Percentiles rank a stretch among this genome's conserved stretches.
Conservation (phyloP, 2,888 invertebrate species). For the Slavum lentiscoides region DNA sequence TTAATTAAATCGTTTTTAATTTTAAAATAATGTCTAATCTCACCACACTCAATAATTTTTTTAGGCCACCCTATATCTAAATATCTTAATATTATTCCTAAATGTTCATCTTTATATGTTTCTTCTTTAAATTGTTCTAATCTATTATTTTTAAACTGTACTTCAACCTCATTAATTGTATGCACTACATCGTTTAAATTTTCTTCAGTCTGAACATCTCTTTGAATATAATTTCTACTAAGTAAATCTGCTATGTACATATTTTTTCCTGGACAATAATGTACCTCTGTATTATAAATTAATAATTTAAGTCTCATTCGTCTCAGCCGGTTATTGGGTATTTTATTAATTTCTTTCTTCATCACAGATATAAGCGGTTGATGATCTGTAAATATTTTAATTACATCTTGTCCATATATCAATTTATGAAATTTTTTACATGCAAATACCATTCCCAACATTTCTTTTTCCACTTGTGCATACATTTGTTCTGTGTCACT, state of each 20-base stretch:
- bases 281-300: slow-evolving; percentile 11
- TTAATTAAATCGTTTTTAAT: slow-evolving; percentile 1
- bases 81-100: not conserved
- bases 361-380: slow-evolving; percentile 48
- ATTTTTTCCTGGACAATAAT: slow-evolving; percentile 28
- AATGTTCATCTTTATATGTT: too few species aligned
- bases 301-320: slow-evolving; percentile 47
- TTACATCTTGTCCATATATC: slow-evolving; percentile 32
- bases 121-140: not conserved
- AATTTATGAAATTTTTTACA: slow-evolving; percentile 39
- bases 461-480: slow-evolving; percentile 57
- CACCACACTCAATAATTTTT: not conserved
- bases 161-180: slow-evolving; percentile 29
- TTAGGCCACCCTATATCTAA: slow-evolving; percentile 27
- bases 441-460: slow-evolving; percentile 52
- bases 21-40: slow-evolving; percentile 26
- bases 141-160: slow-evolving; percentile 16
- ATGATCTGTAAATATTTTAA: slow-evolving; percentile 54
- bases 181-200: slow-evolving; percentile 20
- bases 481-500: slow-evolving; percentile 52
- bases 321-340: not conserved
- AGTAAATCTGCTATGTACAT: slow-evolving; percentile 34
- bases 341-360: slow-evolving; percentile 47
- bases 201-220: too few species aligned
- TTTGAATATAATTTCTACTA: slow-evolving; percentile 20